Conservation (phyloP, 2,888 invertebrate species). For the Galerucella nymphaeae region DNA sequence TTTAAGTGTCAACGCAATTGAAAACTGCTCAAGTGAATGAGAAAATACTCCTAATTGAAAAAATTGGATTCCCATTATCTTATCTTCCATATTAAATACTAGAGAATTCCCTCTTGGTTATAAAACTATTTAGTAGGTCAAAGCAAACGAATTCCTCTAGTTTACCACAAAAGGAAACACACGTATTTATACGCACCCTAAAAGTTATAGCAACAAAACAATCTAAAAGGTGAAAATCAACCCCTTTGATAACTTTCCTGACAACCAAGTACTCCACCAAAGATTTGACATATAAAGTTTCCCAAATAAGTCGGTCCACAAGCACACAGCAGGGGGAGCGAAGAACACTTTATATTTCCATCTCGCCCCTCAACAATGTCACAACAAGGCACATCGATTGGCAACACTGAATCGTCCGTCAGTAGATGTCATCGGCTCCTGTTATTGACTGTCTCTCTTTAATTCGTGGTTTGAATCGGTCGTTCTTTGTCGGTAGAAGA, state of each 20-base stretch:
- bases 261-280: slow-evolving; percentile 10
- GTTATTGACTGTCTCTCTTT: slow-evolving; percentile 9
- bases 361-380: slow-evolving; percentile 53
- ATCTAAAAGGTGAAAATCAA: slow-evolving; percentile 13
- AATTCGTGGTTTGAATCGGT: slow-evolving; percentile 14
- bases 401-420: slow-evolving; percentile 59
- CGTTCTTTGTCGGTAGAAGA: slow-evolving; percentile 39
- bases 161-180: slow-evolving; percentile 4
- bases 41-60: not conserved
- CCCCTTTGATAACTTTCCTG: slow-evolving; percentile 14
- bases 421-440: slow-evolving; percentile 56
- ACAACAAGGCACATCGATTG: slow-evolving; percentile 58
- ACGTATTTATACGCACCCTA: slow-evolving; percentile 3
- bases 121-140: slow-evolving; percentile 5
- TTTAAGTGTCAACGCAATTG: slow-evolving; percentile 13
- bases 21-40: not conserved
- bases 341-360: slow-evolving; percentile 46
- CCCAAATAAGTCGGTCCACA: slow-evolving; percentile 39
- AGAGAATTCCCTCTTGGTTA: not conserved
- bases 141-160: not conserved
- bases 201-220: not conserved
- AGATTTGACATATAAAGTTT: slow-evolving; percentile 48
- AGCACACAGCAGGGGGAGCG: slow-evolving; percentile 15
- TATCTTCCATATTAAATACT: no score
- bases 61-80: no score